These are phyloP conservation scores for Sinosuthora webbiana DNA, from an alignment of 2,113 vertebrate species.

Conservation along the genomic window DNA sequence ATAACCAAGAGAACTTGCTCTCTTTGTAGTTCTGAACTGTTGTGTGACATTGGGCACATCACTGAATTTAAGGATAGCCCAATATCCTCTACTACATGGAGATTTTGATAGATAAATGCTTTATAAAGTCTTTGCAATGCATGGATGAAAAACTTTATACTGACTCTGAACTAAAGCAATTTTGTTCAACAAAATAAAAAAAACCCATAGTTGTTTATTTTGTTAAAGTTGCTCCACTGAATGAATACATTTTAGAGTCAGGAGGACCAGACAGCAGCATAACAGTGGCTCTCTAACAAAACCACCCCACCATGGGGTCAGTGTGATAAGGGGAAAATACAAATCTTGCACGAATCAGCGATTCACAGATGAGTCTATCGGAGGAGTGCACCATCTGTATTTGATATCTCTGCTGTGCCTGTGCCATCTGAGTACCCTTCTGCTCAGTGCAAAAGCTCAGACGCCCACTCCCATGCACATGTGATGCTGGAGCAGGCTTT, in stretches of 20 bases:
- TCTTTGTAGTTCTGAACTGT: background rate
- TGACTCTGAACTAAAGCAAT: background rate
- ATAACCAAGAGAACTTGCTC: background rate
- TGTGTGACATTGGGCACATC: background rate
- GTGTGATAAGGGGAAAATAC: background rate
- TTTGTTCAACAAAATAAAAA: background rate
- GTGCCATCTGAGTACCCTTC: background rate
- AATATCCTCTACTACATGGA: background rate
- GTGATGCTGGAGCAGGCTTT: background rate
- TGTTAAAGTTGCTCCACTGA: background rate
- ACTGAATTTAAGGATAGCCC: background rate
- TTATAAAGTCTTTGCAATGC: background rate
- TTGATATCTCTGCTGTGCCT: background rate
- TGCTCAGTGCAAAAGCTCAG: background rate
- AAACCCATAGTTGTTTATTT: background rate
- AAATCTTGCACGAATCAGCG: background rate
- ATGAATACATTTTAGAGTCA: background rate
- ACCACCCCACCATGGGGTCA: background rate
- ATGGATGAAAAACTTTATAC: background rate
- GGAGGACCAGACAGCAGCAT: background rate
- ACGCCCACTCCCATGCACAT: background rate
- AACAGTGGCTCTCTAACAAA: background rate
- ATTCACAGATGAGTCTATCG: background rate
- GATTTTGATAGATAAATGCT: background rate
- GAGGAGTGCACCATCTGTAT: background rate